phyloP scores from a whole-genome alignment of 2,113 vertebrate genomes.

The Paramisgurnus dabryanus region DNA sequence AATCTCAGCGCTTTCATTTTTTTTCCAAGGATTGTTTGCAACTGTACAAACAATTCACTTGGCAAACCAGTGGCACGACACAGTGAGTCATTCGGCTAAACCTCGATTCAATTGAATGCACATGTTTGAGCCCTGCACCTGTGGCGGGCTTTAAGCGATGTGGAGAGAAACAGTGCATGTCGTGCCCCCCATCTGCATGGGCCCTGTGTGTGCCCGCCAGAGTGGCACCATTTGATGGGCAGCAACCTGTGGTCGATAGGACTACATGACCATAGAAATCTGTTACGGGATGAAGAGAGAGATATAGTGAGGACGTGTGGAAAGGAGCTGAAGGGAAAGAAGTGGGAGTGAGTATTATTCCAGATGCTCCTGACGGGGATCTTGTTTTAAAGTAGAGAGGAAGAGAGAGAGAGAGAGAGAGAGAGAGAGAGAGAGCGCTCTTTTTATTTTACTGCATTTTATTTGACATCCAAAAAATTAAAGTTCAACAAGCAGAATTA shows the following conservation, averaged over 20 bases:
- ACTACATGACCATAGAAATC: constrained; percentile 6
- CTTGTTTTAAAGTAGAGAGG: constrained; percentile 18
- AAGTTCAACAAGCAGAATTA: constrained; percentile 48
- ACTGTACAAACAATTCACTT: constrained; percentile 47
- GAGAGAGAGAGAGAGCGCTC: constrained; percentile 13
- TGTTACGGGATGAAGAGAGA: constrained; percentile 61
- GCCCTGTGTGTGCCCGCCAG: constrained; percentile 53
- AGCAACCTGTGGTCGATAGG: constrained; percentile 45
- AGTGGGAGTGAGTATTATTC: constrained; percentile 34
- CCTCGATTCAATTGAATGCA: constrained; percentile 32
- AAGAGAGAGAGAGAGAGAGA: constrained; percentile 11
- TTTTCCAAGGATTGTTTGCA: constrained; percentile 26
- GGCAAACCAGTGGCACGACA: constrained; percentile 31
- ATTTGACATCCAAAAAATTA: constrained; percentile 37
- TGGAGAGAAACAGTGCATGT: not conserved
- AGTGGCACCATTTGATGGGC: constrained; percentile 62
- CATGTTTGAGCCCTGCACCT: constrained; percentile 37
- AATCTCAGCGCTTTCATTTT: constrained; percentile 9
- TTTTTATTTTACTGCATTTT: no score
- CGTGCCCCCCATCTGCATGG: not conserved
- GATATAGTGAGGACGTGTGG: constrained; percentile 29
- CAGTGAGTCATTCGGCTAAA: constrained; percentile 29
- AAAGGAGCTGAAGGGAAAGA: constrained; percentile 5
- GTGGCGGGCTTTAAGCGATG: constrained; percentile 49
- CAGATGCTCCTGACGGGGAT: constrained; percentile 33